Conservation (phyloP, 2,113 vertebrate species). For the Mellivora capensis region DNA sequence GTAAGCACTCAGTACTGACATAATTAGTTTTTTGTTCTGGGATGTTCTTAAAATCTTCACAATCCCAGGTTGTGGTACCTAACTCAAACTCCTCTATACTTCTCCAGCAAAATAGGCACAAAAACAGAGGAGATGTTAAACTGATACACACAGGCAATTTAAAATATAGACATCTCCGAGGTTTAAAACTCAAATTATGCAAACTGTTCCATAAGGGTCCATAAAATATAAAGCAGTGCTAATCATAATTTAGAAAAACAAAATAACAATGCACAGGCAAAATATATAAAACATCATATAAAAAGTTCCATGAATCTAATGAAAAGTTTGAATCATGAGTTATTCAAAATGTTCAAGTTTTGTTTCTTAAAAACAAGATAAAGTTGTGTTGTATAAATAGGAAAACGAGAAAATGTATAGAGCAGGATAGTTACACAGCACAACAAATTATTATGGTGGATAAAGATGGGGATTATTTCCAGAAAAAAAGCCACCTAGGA, state of each 20-base stretch:
- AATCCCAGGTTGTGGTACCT: neutral
- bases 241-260: constrained; percentile 14
- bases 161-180: neutral
- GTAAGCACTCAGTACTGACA: neutral
- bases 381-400: neutral
- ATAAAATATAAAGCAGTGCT: neutral
- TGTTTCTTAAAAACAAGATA: neutral
- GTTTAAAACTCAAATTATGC: constrained; percentile 23
- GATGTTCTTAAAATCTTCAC: neutral
- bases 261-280: neutral
- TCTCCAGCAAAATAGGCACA: constrained; percentile 28
- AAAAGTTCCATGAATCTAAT: constrained; percentile 26
- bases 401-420: neutral
- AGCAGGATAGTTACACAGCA: neutral
- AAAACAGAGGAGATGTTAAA: neutral
- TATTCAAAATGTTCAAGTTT: constrained; percentile 1
- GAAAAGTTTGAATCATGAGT: neutral
- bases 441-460: neutral
- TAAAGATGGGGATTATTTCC: neutral
- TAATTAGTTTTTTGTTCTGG: neutral
- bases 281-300: neutral
- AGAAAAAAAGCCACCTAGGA: neutral
- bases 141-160: neutral
- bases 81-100: neutral
- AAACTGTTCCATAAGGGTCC: neutral